Evolutionary conservation across 2,888 invertebrate species (phyloP).

Genomic region (Keiferia lycopersicella): DNA sequence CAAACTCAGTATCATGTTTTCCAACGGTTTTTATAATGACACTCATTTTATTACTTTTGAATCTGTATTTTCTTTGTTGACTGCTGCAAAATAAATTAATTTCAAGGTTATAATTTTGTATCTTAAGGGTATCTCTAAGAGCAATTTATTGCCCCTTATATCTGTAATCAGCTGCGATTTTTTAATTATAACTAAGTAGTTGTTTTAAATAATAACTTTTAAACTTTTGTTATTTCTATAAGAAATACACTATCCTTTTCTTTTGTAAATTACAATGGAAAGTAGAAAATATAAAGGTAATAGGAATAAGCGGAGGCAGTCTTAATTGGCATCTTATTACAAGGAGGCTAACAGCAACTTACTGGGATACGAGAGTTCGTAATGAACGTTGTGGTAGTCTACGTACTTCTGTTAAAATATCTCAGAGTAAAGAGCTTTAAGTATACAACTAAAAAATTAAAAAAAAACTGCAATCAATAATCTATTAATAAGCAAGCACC

Average conservation of each 20-base stretch:
- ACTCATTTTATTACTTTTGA: constrained; percentile 1
- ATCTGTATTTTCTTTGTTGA: neutral
- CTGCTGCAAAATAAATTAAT: neutral
- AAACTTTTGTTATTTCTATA: neutral
- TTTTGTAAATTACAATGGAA: neutral
- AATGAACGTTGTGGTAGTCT: constrained; percentile 4
- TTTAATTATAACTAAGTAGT: too few relatives aligned
- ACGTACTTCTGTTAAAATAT: neutral
- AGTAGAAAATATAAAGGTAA: neutral
- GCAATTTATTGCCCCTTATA: neutral
- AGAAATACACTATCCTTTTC: neutral
- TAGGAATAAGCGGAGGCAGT: constrained; percentile 1
- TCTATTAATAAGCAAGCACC: too few relatives aligned
- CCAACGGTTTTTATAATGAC: neutral
- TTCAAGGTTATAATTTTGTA: neutral
- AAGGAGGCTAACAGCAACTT: constrained; percentile 7
- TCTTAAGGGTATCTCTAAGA: too few relatives aligned
- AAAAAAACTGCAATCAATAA: too few relatives aligned
- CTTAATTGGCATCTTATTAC: constrained; percentile 25
- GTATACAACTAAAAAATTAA: too few relatives aligned
- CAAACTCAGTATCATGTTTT: constrained; percentile 9
- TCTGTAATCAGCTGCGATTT: too few relatives aligned
- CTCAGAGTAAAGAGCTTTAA: neutral
- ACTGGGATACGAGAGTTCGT: constrained; percentile 6
- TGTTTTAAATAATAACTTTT: too few relatives aligned